Evolutionary conservation across 2,888 invertebrate genomes (phyloP), one percentile per base, ranked within the genome.

Genomic region (Schizotus pectinicornis): DNA sequence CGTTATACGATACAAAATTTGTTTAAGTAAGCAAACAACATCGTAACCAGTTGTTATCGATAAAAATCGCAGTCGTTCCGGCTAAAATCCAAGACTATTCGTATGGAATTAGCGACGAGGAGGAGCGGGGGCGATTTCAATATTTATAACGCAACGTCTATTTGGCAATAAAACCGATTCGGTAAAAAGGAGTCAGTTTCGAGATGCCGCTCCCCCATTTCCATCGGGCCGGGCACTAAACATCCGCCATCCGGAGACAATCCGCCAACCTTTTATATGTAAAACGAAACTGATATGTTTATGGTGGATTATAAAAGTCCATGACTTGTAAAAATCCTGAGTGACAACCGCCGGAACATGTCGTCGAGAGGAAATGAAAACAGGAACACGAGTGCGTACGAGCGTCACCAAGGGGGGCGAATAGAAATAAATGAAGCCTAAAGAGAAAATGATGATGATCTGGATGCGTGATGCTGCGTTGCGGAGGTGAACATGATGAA

Each of bases 291-390:
- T 76, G 79, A 77, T 79, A 77, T 77, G 76, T 78, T 78, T 77
- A 77, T 77, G 73, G 77, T 65, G 71, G 78, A 79, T 78, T 79
- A 79, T 79, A 79, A 79, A 79, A 79, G 73, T 79, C 75, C 78
- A 80, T 80, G 79, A 79, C 77, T 79, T 79, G 80, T 79, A 77
- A 79, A 79, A 80, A 79, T 79, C 70, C 69, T 78, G 78, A 79
- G 79, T 79, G 80, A 79, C 79, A 79, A 77, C 63, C 75, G 73
- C 75, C 75, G 76, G 76, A 77, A 75, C 72, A 72, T 69, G 76
- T 72, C 74, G 75, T 74, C 74, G 72, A 60, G 62, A 74, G 78
- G 80, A 79, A 79, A 79, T 78, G 78, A 75, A 75, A 77, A 79
- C 76, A 77, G 79, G 79, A 78, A 78, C 74, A 65, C 61, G 68